Percentiles rank a stretch among this genome's conserved stretches.
Evolutionary conservation across 30 jellyfish, hydroid and myxozoan species (phyloP).

Genomic region (Clytia hemisphaerica): DNA sequence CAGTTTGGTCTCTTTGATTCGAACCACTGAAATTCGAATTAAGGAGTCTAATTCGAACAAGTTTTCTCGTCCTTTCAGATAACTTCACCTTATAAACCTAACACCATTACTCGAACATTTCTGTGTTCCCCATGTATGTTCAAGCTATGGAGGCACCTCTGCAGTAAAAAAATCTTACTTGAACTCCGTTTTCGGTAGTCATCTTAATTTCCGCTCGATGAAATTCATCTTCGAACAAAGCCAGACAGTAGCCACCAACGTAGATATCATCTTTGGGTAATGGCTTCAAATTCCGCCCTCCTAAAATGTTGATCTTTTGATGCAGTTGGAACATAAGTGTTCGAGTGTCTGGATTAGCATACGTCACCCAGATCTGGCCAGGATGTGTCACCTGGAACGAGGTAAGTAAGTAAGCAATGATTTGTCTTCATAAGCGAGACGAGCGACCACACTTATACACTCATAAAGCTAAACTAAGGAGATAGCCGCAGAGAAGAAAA

Average conservation of each 20-base stretch:
- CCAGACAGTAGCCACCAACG: conserved; percentile 50
- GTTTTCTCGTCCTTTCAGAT: too few relatives aligned
- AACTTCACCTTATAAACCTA: too few relatives aligned
- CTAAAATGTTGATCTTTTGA: conserved; percentile 60
- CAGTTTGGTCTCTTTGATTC: too few relatives aligned
- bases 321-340: conserved; percentile 39
- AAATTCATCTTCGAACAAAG: conserved; percentile 74
- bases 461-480: too few relatives aligned
- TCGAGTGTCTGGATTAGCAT: conserved; percentile 53
- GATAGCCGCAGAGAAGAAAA: too few relatives aligned
- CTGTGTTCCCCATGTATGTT: too few relatives aligned
- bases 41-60: neutral
- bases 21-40: too few relatives aligned
- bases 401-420: too few relatives aligned
- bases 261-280: conserved; percentile 7
- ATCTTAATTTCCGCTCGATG: conserved; percentile 63
- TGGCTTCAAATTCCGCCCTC: conserved; percentile 63
- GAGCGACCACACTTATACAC: too few relatives aligned
- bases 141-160: too few relatives aligned
- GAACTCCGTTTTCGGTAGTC: conserved; percentile 11
- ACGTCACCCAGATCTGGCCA: conserved; percentile 95
- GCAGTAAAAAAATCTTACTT: conserved; percentile 20
- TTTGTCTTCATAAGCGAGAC: too few relatives aligned
- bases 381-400: conserved; percentile 49
- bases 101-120: too few relatives aligned